Evolutionary conservation across 2,888 invertebrate genomes (phyloP), one percentile per base, ranked within the genome.

Genomic region (Lepidochitona cinerea): DNA sequence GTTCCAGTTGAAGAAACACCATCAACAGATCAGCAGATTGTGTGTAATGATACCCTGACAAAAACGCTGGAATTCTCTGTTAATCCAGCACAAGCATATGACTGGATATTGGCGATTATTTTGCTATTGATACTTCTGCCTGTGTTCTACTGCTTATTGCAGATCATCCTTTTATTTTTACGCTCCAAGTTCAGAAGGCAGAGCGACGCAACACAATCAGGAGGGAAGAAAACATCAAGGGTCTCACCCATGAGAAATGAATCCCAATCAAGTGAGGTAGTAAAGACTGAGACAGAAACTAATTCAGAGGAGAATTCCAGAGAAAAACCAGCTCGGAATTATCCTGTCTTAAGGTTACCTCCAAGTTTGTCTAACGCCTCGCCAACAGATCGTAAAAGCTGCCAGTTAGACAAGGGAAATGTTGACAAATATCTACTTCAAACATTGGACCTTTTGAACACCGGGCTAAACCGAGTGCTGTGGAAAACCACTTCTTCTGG

Each of bases 381-480:
- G 26, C 26, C 26, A 4, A 29, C 32, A 4, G 59, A 59, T 9
- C 18, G 29, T 4, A 59, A 59, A 26, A 14, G 32, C 18, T 59
- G 59, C 1, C 59, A 59, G 26, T 4, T 59, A 23, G 59, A 59
- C 32, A 59, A 59, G 29, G 59, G 59, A 7, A 32, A 59, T 59
- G 59, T 29, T 59, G 35, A 18, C 5, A 66, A 35, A 7, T 66
- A 36, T 66, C 9, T 66, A 26, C 14, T 26, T 1, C 66, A 66
- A 36, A 66, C 66, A 2, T 18, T 66, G 32, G 36, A 37, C 29
- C 12, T 66, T 1, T 35, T 66, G 66, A 37, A 35, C 37, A 37
- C 66, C 37, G 66, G 66, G 36, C 29, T 66, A 18, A 29, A 66
- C 66, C 35, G 66, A 29, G 66, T 66, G 18, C 26, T 66, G 66